Evolutionary conservation across 2,888 invertebrate genomes (phyloP).

Genomic region (Magallana nippona): DNA sequence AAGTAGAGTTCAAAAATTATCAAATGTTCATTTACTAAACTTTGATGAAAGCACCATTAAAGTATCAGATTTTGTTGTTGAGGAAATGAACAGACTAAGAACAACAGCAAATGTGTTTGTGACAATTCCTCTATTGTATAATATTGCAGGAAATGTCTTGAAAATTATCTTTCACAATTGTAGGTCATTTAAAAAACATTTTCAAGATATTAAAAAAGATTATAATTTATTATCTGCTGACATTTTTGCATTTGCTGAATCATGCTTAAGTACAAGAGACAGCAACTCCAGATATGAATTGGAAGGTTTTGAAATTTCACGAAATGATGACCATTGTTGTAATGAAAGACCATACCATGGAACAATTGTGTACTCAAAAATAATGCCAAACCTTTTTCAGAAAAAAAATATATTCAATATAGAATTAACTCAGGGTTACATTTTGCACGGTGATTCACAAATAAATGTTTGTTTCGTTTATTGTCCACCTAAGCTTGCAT

Average conservation of each 20-base stretch:
- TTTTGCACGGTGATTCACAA: neutral
- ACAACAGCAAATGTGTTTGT: conserved; percentile 19
- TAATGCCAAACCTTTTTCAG: neutral
- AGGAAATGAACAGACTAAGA: conserved; percentile 53
- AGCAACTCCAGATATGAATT: conserved; percentile 15
- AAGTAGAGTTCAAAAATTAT: conserved; percentile 52
- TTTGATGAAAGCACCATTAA: conserved; percentile 49
- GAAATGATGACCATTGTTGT: neutral
- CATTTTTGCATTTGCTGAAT: conserved; percentile 51
- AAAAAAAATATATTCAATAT: neutral
- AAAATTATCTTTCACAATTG: conserved; percentile 51
- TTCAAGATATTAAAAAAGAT: conserved; percentile 48
- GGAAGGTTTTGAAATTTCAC: conserved; percentile 41
- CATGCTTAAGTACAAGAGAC: conserved; percentile 34
- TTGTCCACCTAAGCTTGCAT: conserved; percentile 16
- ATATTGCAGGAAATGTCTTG: neutral
- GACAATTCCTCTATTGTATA: conserved; percentile 14
- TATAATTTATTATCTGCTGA: conserved; percentile 38
- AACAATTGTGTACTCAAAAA: neutral
- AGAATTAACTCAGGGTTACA: neutral
- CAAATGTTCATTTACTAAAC: conserved; percentile 48
- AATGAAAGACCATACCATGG: too few relatives aligned
- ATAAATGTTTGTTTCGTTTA: conserved; percentile 26
- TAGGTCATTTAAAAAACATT: conserved; percentile 51
- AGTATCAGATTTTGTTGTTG: conserved; percentile 41